Conservation (phyloP, 64 coral and sea anemone species). For the Anthopleura sola region DNA sequence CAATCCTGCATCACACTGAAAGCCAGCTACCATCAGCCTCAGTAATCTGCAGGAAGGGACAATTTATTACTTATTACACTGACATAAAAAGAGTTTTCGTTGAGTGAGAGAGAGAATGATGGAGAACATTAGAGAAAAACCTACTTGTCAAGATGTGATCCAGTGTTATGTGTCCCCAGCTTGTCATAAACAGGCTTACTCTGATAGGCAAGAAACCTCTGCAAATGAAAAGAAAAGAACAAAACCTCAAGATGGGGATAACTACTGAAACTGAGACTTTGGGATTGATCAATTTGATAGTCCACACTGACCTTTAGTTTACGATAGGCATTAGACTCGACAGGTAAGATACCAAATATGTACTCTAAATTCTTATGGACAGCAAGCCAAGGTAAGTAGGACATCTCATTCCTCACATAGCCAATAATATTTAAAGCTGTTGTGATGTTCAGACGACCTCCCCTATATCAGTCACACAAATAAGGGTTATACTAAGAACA, state of each 20-base stretch:
- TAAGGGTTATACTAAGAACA: background rate
- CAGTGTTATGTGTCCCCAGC: slow-evolving; percentile 32
- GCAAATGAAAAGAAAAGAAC: background rate
- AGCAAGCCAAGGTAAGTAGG: slow-evolving; percentile 16
- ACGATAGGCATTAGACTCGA: background rate
- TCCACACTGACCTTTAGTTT: background rate
- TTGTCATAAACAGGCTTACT: slow-evolving; percentile 20
- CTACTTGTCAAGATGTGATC: slow-evolving; percentile 31
- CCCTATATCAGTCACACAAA: background rate
- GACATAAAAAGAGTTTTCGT: no score
- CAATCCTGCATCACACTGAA: slow-evolving; percentile 38
- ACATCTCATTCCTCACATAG: background rate
- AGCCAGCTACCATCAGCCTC: slow-evolving; percentile 3
- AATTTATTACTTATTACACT: no score
- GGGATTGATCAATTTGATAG: no score
- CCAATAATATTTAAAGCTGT: background rate
- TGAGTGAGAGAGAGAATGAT: no score
- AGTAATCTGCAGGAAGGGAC: background rate
- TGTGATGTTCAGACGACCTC: slow-evolving; percentile 1
- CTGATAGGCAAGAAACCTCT: slow-evolving; percentile 40
- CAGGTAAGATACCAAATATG: background rate
- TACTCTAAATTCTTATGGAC: slow-evolving; percentile 9
- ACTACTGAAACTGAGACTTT: no score
- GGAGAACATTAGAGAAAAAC: background rate
- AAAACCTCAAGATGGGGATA: no score